Percentiles rank a stretch among this genome's conserved stretches.
Conservation (phyloP, 2,888 invertebrate species). For the Lamellibrachia satsuma region DNA sequence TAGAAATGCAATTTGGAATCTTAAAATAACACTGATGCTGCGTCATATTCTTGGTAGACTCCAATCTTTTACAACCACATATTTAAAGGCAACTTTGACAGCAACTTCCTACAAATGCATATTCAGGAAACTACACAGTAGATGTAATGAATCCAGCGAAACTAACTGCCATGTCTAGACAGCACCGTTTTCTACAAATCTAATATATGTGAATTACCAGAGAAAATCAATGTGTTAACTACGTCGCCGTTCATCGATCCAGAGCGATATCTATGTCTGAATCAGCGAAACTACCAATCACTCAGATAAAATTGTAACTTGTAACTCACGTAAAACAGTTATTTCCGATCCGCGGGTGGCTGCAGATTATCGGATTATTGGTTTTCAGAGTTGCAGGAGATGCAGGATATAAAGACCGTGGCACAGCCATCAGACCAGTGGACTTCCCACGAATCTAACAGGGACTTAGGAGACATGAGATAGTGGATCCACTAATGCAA, state of each 20-base stretch:
- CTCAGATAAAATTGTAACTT: neutral
- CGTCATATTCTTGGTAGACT: too few species aligned
- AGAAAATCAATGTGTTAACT: conserved; percentile 2
- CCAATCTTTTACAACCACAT: too few species aligned
- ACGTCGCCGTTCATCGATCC: neutral
- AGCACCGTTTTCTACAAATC: neutral
- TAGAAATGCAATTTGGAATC: neutral
- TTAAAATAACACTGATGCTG: neutral
- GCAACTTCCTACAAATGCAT: neutral
- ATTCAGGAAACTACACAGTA: neutral
- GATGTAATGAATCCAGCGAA: neutral
- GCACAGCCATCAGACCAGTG: neutral
- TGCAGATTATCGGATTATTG: neutral
- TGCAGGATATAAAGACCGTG: neutral
- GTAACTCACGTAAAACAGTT: conserved; percentile 5
- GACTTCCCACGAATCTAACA: neutral
- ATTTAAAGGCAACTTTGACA: neutral
- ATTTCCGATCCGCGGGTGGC: neutral
- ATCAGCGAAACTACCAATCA: neutral
- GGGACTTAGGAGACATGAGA: neutral
- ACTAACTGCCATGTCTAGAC: neutral
- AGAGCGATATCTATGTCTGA: neutral
- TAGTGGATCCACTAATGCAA: neutral
- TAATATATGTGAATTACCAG: neutral
- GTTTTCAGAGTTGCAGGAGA: neutral